Base-by-base conservation (phyloP, 2,113 vertebrate species). In the Ictidomys tridecemlineatus region DNA sequence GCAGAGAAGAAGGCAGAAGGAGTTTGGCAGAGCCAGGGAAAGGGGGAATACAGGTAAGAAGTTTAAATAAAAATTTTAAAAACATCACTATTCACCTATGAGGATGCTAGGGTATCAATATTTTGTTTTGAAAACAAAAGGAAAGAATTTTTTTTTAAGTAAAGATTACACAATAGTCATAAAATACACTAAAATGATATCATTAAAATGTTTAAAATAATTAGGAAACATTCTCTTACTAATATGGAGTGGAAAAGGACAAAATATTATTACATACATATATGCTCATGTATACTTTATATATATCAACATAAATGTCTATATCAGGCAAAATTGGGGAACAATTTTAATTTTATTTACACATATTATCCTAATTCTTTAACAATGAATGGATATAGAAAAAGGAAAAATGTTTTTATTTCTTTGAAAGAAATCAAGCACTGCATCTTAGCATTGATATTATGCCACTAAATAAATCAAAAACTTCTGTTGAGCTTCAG, bases 401-500 rank as follows among this genome's bases (percentile, higher is more conserved):
- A 83, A 72, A 90, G 22, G 12, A 93, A 93, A 89, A 74, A 89
- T 17, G 10, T 24, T 85, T 88, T 73, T 26, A 77, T 74, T 94
- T 89, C 86, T 63, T 65, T 82, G 56, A 89, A 96, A 85, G 72
- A 30, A 89, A 91, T 69, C 9, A 94, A 83, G 14, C 76, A 89
- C 28, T 67, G 16, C 53, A 87, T 76, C 45, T 95, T 85, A 79
- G 56, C 39, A 79, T 10, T 61, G 56, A 85, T 58, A 95, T 51
- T 61, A 86, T 63, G 26, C 69, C 77, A 95, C 13, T 87, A 94
- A 96, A 94, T 39, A 95, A 96, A 83, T 86, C 1, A 70, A 93
- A 73, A 96, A 56, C 11, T 87, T 93, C 42, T 28, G 9, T 4
- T 87, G 51, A 85, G 28, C 70, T 95, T 97, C 85, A 83, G 73